These are phyloP conservation scores for Falco columbarius DNA, from an alignment of 2,797 vertebrate species.

Conservation along the genomic window DNA sequence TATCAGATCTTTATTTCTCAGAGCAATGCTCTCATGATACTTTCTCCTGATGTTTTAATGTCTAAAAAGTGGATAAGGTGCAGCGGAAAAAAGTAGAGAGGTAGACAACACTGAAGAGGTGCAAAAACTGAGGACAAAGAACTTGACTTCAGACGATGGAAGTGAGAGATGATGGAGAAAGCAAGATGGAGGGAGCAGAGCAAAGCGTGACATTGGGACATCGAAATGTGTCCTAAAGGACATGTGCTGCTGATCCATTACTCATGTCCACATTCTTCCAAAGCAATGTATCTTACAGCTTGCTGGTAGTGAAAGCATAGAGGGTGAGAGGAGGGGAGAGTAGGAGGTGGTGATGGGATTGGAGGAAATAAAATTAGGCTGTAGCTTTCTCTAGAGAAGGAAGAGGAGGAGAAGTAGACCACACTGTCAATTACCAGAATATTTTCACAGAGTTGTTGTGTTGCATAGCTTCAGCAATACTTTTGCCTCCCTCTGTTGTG, in stretches of 20 bases:
- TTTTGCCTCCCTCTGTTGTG: conserved; percentile 85
- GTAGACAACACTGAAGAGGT: not conserved
- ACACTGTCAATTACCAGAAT: conserved; percentile 84
- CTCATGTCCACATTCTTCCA: not conserved
- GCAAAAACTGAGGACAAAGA: not conserved
- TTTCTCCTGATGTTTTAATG: not conserved
- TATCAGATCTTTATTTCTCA: not conserved
- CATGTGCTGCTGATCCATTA: not conserved
- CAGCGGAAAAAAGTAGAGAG: not conserved
- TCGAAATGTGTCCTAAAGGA: not conserved
- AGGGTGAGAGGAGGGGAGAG: not conserved
- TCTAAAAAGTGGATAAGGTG: not conserved
- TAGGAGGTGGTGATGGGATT: accelerated
- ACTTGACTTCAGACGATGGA: not conserved
- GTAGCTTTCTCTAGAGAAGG: not conserved
- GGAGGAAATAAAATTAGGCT: not conserved
- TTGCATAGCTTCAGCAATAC: conserved; percentile 84
- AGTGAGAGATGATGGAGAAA: not conserved
- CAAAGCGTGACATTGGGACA: not conserved
- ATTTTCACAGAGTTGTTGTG: conserved; percentile 84
- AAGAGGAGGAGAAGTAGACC: not conserved
- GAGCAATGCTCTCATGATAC: not conserved
- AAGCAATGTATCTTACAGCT: not conserved
- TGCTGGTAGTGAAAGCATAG: not conserved
- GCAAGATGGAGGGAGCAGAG: not conserved